These are phyloP conservation scores for Salvelinus sp. DNA, from an alignment of 2,113 vertebrate species.

Conservation along the genomic window DNA sequence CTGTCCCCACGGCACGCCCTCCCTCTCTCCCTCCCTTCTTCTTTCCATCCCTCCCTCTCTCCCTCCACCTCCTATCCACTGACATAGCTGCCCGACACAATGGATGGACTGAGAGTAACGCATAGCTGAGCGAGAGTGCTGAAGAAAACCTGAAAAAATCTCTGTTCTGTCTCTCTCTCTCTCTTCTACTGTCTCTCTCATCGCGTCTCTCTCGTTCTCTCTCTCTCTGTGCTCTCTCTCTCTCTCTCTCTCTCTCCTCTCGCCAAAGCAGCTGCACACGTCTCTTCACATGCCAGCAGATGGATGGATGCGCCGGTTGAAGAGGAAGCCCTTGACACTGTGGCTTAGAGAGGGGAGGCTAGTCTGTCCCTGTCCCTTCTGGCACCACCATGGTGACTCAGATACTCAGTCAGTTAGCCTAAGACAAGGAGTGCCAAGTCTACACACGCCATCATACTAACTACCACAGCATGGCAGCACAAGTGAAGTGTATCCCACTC, in stretches of 20 bases:
- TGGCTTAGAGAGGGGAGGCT: slow-evolving; percentile 21
- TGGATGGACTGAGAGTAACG: slow-evolving; percentile 39
- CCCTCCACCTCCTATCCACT: slow-evolving; percentile 4
- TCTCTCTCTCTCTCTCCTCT: slow-evolving; percentile 4
- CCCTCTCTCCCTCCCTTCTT: slow-evolving; percentile 22
- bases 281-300: slow-evolving; percentile 28
- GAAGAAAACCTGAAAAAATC: slow-evolving; percentile 56
- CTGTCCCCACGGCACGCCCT: slow-evolving; percentile 7
- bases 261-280: slow-evolving; percentile 44
- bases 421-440: too few species aligned
- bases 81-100: slow-evolving; percentile 21
- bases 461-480: too few species aligned
- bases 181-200: neutral
- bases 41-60: slow-evolving; percentile 26
- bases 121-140: slow-evolving; percentile 40
- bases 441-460: too few species aligned
- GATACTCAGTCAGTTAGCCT: neutral
- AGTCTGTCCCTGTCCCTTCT: neutral
- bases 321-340: slow-evolving; percentile 51
- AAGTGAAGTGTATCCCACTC: too few species aligned
- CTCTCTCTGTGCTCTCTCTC: neutral
- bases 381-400: neutral
- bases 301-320: slow-evolving; percentile 29
- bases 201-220: neutral
- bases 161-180: slow-evolving; percentile 8